These are phyloP conservation scores for Ctenopoma multispine DNA, from an alignment of 2,797 vertebrate genomes.

Conservation along the genomic window DNA sequence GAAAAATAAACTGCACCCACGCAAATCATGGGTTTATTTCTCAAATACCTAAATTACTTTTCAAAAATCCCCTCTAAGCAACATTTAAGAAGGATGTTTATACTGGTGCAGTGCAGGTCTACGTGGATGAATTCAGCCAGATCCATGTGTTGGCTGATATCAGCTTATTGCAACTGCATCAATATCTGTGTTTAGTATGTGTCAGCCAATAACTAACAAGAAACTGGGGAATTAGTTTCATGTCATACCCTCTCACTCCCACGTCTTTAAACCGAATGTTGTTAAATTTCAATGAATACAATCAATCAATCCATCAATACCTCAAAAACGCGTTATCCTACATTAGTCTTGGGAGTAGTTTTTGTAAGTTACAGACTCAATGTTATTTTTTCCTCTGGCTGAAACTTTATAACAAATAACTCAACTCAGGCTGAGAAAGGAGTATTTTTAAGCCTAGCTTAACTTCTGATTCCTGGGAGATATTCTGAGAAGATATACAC, in stretches of 20 bases:
- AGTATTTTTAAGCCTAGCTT: background rate
- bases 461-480: background rate
- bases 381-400: background rate
- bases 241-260: background rate
- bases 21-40: background rate
- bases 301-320: too few relatives aligned
- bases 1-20: too few relatives aligned
- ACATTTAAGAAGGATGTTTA: background rate
- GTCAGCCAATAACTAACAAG: too few relatives aligned
- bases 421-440: background rate
- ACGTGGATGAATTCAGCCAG: too few relatives aligned
- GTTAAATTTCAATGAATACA: background rate
- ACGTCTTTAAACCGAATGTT: background rate
- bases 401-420: background rate
- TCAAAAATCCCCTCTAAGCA: background rate
- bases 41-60: too few relatives aligned
- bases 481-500: background rate
- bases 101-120: background rate
- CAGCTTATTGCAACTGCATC: too few relatives aligned
- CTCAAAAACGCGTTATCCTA: too few relatives aligned
- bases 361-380: too few relatives aligned
- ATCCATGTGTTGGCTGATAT: too few relatives aligned
- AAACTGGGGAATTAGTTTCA: too few relatives aligned
- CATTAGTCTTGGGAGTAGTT: too few relatives aligned
- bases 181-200: too few relatives aligned